phyloP scores from a whole-genome alignment of 2,113 vertebrate species.

The Hyperopisus bebe region DNA sequence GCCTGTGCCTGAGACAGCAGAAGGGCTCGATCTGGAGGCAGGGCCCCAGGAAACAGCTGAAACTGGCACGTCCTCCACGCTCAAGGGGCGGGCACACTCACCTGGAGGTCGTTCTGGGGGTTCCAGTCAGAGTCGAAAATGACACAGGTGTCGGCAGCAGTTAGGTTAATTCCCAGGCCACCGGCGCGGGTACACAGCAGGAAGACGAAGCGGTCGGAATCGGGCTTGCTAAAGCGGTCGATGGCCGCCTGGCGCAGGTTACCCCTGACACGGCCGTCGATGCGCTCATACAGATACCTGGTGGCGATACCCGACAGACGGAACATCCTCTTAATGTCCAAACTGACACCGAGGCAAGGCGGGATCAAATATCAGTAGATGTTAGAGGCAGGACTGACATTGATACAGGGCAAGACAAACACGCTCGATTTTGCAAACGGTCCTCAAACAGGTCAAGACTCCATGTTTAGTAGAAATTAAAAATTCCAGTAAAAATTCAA shows the following conservation, averaged over 20 bases:
- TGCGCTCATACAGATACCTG: slow-evolving; percentile 88
- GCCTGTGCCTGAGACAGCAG: slow-evolving; percentile 73
- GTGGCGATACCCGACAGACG: not conserved
- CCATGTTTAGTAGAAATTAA: not conserved
- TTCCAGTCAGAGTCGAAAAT: slow-evolving; percentile 97
- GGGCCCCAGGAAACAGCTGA: not conserved
- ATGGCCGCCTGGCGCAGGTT: slow-evolving; percentile 89
- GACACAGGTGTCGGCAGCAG: slow-evolving; percentile 89
- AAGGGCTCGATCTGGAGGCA: not conserved
- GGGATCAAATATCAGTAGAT: not conserved
- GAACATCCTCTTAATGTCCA: not conserved
- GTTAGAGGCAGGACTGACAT: not conserved
- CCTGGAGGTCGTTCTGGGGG: slow-evolving; percentile 91
- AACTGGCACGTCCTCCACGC: no score
- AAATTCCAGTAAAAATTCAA: not conserved
- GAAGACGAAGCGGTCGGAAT: slow-evolving; percentile 90
- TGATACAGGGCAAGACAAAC: not conserved
- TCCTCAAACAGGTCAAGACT: not conserved
- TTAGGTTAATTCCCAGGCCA: slow-evolving; percentile 86
- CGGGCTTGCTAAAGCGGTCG: slow-evolving; percentile 84
- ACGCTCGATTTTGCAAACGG: not conserved
- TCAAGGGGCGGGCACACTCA: slow-evolving; percentile 31
- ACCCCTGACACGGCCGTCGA: slow-evolving; percentile 84
- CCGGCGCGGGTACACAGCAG: slow-evolving; percentile 87
- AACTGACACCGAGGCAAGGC: not conserved